These are phyloP conservation scores for Habropoda laboriosa DNA, from an alignment of 1,140 invertebrate genomes.

Conservation along the genomic window DNA sequence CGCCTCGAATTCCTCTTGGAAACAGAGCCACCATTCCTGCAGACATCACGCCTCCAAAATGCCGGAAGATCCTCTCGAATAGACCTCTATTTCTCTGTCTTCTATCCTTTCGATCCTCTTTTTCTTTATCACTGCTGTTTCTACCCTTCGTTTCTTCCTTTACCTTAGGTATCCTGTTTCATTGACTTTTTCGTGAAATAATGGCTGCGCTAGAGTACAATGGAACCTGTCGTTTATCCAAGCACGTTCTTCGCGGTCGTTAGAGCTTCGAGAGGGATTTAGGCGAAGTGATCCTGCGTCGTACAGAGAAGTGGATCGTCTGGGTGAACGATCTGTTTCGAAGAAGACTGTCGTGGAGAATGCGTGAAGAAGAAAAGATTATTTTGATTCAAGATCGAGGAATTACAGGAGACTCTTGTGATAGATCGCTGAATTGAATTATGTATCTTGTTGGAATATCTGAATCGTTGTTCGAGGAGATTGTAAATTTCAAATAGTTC, in stretches of 20 bases:
- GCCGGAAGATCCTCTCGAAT: constrained; percentile 9
- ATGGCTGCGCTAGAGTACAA: constrained; percentile 18
- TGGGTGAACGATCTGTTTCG: constrained; percentile 8
- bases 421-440: constrained; percentile 8
- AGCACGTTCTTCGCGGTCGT: constrained; percentile 43
- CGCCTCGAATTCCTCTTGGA: constrained; percentile 46
- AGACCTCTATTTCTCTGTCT: background rate
- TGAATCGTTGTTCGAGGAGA: background rate
- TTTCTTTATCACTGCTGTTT: background rate
- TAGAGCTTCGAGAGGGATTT: constrained; percentile 35
- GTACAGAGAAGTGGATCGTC: constrained; percentile 32
- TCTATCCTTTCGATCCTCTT: background rate
- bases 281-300: constrained; percentile 1
- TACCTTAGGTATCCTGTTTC: background rate
- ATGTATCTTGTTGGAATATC: background rate
- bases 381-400: constrained; percentile 12
- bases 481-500: constrained; percentile 23
- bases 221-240: constrained; percentile 45
- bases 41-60: constrained; percentile 20
- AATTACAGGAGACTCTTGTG: background rate
- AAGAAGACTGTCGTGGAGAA: background rate
- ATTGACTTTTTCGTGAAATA: constrained; percentile 10
- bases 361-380: background rate
- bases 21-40: constrained; percentile 1
- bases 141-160: background rate